These are phyloP conservation scores for Ariolimax columbianus DNA, from an alignment of 2,888 invertebrate species.

Conservation along the genomic window DNA sequence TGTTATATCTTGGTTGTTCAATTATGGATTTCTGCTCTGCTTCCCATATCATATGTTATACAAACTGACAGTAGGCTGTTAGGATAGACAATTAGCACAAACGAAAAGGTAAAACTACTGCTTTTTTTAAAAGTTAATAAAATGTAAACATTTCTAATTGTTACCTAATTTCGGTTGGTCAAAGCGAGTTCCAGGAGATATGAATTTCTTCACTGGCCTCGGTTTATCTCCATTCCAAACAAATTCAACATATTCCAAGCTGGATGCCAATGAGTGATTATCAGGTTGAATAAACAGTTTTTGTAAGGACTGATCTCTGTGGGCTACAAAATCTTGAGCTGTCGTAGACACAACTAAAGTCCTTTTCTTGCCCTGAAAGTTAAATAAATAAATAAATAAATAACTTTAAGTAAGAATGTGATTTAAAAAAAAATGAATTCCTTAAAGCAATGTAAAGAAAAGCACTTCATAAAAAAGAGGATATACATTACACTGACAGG, in stretches of 20 bases:
- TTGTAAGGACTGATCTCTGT: neutral
- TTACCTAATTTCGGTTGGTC: constrained; percentile 47
- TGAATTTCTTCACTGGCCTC: neutral
- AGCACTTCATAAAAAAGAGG: too few species aligned
- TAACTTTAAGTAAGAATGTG: too few species aligned
- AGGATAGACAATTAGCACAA: too few species aligned
- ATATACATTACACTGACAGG: too few species aligned
- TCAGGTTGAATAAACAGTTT: neutral
- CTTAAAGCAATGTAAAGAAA: too few species aligned
- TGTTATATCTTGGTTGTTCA: too few species aligned
- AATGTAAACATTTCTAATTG: neutral
- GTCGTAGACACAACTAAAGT: neutral
- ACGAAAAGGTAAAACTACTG: neutral
- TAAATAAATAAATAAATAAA: neutral
- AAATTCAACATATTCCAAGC: neutral
- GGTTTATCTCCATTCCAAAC: constrained; percentile 10
- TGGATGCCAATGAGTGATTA: neutral
- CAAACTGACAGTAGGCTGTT: too few species aligned
- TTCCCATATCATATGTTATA: too few species aligned
- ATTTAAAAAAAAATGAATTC: too few species aligned
- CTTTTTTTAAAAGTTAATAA: neutral
- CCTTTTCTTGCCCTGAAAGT: neutral
- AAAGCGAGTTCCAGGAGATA: constrained; percentile 19
- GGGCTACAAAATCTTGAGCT: neutral
- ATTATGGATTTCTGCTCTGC: too few species aligned